These are phyloP conservation scores for Pomatostomus ruficeps DNA, from an alignment of 2,113 vertebrate genomes.

Conservation along the genomic window DNA sequence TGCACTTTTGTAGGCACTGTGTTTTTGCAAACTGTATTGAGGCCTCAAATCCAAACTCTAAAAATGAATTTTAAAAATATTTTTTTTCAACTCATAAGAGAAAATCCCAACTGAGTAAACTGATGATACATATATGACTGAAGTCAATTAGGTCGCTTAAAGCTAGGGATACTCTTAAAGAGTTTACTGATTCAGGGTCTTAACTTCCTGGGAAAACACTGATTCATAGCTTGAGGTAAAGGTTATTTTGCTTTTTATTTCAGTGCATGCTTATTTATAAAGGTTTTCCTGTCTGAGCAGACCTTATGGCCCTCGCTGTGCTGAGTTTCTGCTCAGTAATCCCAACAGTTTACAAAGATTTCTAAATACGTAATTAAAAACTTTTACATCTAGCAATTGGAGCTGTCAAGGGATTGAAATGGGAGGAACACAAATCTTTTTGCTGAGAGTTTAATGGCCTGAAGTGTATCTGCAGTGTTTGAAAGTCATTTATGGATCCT, in stretches of 20 bases:
- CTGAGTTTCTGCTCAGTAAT: background rate
- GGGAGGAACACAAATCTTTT: background rate
- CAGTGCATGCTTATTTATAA: background rate
- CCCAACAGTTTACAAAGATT: slow-evolving; percentile 11
- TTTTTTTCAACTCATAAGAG: background rate
- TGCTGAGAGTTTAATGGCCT: background rate
- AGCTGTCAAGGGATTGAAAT: background rate
- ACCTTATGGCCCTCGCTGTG: background rate
- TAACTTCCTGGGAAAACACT: background rate
- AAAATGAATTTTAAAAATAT: background rate
- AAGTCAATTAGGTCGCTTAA: background rate
- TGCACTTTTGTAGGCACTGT: background rate
- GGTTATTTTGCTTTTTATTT: background rate
- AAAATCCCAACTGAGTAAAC: background rate
- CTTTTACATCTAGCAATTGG: background rate
- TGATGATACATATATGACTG: background rate
- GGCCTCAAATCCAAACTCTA: background rate
- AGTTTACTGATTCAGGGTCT: background rate
- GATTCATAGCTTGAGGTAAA: background rate
- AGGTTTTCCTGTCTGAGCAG: background rate
- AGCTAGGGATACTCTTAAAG: background rate
- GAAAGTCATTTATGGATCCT: background rate
- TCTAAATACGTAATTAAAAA: slow-evolving; percentile 34
- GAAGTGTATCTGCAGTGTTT: background rate
- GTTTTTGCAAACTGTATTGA: background rate